A percentile compares a stretch with the other conserved stretches of the same genome.
Conservation (phyloP, 2,888 invertebrate species). For the Limenitis camilla region DNA sequence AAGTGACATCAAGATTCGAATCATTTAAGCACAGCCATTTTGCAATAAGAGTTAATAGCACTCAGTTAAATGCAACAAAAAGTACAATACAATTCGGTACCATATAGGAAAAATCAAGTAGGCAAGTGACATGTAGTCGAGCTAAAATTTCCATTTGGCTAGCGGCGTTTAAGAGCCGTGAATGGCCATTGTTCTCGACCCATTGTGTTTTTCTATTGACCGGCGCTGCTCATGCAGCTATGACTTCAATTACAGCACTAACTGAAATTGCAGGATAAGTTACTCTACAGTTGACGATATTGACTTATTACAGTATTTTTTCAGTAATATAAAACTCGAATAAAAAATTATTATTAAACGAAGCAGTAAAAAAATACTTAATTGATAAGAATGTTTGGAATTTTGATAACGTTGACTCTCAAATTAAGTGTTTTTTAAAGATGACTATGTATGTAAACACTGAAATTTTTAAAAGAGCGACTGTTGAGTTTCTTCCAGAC, state of each 20-base stretch:
- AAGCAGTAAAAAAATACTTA: too few relatives aligned
- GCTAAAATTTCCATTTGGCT: conserved; percentile 66
- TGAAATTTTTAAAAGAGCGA: too few relatives aligned
- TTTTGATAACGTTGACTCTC: too few relatives aligned
- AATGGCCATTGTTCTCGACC: conserved; percentile 54
- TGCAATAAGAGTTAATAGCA: conserved; percentile 8
- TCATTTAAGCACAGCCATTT: too few relatives aligned
- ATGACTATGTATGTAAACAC: too few relatives aligned
- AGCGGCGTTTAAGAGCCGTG: conserved; percentile 60
- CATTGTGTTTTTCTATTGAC: conserved; percentile 69
- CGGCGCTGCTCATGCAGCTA: conserved; percentile 43
- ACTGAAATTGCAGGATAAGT: conserved; percentile 33
- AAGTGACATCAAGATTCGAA: too few relatives aligned
- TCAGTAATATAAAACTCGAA: too few relatives aligned
- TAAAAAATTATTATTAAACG: too few relatives aligned
- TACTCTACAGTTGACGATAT: not conserved
- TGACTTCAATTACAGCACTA: conserved; percentile 57
- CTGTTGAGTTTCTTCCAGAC: too few relatives aligned
- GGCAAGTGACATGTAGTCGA: conserved; percentile 44
- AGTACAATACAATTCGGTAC: conserved; percentile 23
- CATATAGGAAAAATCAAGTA: conserved; percentile 40
- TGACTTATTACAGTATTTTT: too few relatives aligned
- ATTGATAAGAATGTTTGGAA: too few relatives aligned
- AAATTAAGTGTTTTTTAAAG: too few relatives aligned
- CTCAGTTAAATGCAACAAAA: conserved; percentile 14